These are phyloP conservation scores for Palythoa grandis DNA, from an alignment of 92 coral and sea anemone genomes.

Conservation along the genomic window DNA sequence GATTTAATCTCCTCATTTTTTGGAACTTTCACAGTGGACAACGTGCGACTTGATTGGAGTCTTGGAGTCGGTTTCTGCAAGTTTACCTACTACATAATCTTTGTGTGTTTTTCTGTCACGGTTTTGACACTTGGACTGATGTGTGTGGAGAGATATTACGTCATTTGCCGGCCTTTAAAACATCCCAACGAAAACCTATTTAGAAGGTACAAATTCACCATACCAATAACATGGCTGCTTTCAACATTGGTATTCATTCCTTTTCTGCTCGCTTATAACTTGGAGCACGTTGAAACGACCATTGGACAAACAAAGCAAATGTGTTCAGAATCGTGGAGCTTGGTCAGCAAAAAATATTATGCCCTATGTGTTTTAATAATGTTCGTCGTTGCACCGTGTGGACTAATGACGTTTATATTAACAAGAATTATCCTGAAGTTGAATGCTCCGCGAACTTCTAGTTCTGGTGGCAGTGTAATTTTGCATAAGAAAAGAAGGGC, in stretches of 20 bases:
- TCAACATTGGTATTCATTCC: slow-evolving; percentile 62
- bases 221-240: slow-evolving; percentile 64
- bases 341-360: slow-evolving; percentile 41
- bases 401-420: slow-evolving; percentile 48
- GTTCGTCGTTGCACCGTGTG: slow-evolving; percentile 58
- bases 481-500: slow-evolving; percentile 71
- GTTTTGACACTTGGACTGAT: slow-evolving; percentile 63
- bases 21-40: slow-evolving; percentile 84
- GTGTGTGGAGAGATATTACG: slow-evolving; percentile 71
- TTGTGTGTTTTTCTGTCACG: slow-evolving; percentile 63
- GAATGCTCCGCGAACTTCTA: slow-evolving; percentile 63
- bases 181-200: slow-evolving; percentile 55
- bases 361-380: slow-evolving; percentile 50
- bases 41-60: slow-evolving; percentile 79
- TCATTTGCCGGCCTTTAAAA: slow-evolving; percentile 66
- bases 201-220: slow-evolving; percentile 40
- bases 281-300: slow-evolving; percentile 44
- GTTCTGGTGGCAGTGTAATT: slow-evolving; percentile 93
- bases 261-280: slow-evolving; percentile 67
- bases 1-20: slow-evolving; percentile 75
- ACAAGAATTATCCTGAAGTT: slow-evolving; percentile 65
- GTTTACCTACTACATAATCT: slow-evolving; percentile 63
- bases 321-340: slow-evolving; percentile 73
- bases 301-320: slow-evolving; percentile 57
- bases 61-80: slow-evolving; percentile 76